Evolutionary conservation across 2,797 vertebrate species (phyloP), one percentile per base, ranked within the genome.

Genomic region (Artibeus lituratus): DNA sequence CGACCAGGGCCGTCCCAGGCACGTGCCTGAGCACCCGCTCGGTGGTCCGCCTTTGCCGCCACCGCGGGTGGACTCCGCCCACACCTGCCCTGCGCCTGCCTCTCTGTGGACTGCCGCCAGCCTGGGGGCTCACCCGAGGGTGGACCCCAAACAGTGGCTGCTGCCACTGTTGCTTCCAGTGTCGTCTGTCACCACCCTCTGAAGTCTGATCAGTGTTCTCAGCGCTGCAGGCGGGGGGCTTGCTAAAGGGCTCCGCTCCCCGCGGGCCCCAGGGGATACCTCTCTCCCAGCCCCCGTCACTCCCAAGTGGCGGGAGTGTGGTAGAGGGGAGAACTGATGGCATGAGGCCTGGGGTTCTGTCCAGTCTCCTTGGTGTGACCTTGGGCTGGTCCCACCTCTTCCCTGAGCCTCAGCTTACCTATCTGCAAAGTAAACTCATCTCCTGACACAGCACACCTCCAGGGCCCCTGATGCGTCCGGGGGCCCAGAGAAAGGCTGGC

Each of bases 161-260:
- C 78, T 18, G 35, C 49, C 21, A 3, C 78, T 39, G 26, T 57
- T 42, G 74, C 65, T 62, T 44, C 53, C 15, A n/a, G 59, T 3
- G 9, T 37, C 10, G 3, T 8, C 57, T 15, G 0, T 21, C 11
- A 9, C 7, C 10, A 15, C 35, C 51, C 21, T 22, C 9, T 12
- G n/a, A 72, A 18, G 16, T 3, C 19, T 26, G 32, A 5, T 10
- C 0, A 0, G 4, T 9, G n/a, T 24, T 21, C 15, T 42, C n/a
- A 4, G 16, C 0, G 9, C 57, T 62, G 37, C 10, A 26, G 3
- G 19, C 11, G 51, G 67, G 67, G 19, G 19, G 19, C 67, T 19
- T 51, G 2, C 26, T 6, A 6, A 77, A 15, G 72, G 57, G 26
- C 35, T 26, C 44, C 35, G 47, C 35, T 44, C 14, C 24, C 85